A percentile compares a stretch with the other conserved stretches of the same genome.
Conservation (phyloP, 2,113 vertebrate species). For the Tachysurus vachellii region DNA sequence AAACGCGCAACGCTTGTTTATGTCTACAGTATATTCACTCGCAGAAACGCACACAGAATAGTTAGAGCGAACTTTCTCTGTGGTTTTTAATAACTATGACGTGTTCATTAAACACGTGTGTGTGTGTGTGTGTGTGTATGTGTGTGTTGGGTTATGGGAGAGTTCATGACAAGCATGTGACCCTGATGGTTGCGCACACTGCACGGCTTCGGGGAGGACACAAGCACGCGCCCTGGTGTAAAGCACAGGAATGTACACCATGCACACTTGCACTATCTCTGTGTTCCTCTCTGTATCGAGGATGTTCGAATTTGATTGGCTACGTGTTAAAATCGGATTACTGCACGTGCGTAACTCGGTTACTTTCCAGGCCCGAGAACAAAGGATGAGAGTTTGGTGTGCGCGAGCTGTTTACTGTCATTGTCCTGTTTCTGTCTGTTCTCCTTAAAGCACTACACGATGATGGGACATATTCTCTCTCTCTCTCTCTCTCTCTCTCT, state of each 20-base stretch:
- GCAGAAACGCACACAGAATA: background rate
- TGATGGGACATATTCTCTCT: background rate
- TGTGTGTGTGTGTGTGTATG: too few species aligned
- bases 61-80: background rate
- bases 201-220: constrained; percentile 15
- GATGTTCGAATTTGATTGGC: constrained; percentile 53
- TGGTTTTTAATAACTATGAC: background rate
- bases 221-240: constrained; percentile 48
- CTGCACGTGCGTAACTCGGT: constrained; percentile 63
- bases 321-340: constrained; percentile 55
- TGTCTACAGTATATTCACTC: background rate
- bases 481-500: background rate
- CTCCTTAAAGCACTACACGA: constrained; percentile 43
- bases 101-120: background rate
- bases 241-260: constrained; percentile 40
- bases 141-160: constrained; percentile 36
- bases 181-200: constrained; percentile 36
- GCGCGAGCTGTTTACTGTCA: constrained; percentile 38
- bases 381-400: constrained; percentile 68
- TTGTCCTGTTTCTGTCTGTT: constrained; percentile 71
- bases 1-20: background rate
- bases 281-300: background rate
- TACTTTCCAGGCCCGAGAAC: constrained; percentile 59
- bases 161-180: constrained; percentile 48
- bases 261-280: background rate